A percentile compares a stretch with the other conserved stretches of the same genome.
Evolutionary conservation across 2,797 vertebrate species (phyloP).

Genomic region (Psittacula derbiana): DNA sequence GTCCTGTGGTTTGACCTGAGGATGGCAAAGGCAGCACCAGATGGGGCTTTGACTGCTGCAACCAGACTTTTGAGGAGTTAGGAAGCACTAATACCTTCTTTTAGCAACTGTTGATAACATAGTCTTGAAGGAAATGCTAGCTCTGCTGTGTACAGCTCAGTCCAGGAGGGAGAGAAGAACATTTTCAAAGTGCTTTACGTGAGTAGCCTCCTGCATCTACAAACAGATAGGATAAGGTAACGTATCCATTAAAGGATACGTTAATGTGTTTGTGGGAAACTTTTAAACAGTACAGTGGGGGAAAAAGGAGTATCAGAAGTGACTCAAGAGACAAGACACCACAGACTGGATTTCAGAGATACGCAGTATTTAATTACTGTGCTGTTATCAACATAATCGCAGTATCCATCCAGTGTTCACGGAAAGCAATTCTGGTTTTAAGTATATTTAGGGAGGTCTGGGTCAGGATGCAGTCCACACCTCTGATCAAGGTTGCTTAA

Average conservation of each 20-base stretch:
- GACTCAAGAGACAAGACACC: conserved; percentile 30
- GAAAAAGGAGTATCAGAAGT: conserved; percentile 17
- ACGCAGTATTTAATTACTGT: conserved; percentile 49
- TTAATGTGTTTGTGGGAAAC: conserved; percentile 6
- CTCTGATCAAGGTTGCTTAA: neutral
- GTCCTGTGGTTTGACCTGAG: neutral
- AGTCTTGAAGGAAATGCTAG: neutral
- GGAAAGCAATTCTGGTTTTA: neutral
- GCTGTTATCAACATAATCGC: conserved; percentile 28
- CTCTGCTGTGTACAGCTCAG: neutral
- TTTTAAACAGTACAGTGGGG: neutral
- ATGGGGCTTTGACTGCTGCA: neutral
- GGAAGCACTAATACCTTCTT: neutral
- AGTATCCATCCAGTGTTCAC: neutral
- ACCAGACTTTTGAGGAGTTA: neutral
- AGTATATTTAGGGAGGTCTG: neutral
- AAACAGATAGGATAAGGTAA: neutral
- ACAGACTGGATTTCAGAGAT: conserved; percentile 50
- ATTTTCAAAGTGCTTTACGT: neutral
- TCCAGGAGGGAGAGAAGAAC: neutral
- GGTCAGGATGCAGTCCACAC: neutral
- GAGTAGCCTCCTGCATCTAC: neutral
- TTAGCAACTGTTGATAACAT: neutral
- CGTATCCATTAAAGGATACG: neutral
- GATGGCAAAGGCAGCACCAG: neutral